Percentiles rank a stretch among this genome's conserved stretches.
phyloP scores from a whole-genome alignment of 2,113 vertebrate species.

The Paramormyrops kingsleyae region DNA sequence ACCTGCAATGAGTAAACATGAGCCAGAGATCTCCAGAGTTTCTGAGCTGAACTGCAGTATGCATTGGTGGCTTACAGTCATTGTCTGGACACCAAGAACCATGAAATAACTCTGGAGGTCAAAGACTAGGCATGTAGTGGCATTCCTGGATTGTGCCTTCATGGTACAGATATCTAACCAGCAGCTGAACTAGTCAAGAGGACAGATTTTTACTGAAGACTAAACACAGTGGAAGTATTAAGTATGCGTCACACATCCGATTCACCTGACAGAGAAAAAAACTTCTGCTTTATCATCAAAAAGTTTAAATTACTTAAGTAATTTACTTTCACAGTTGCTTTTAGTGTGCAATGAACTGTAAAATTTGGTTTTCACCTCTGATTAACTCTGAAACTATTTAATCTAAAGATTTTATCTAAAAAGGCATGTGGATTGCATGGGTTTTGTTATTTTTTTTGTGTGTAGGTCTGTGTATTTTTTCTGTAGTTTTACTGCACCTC shows the following conservation, averaged over 20 bases:
- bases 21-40: background rate
- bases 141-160: background rate
- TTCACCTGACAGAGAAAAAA: background rate
- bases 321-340: conserved; percentile 3
- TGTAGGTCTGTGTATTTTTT: background rate
- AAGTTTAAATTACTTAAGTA: conserved; percentile 1
- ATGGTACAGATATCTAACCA: background rate
- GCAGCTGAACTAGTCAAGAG: background rate
- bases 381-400: background rate
- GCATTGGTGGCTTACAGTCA: background rate
- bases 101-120: background rate
- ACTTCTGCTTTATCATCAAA: background rate
- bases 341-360: conserved; percentile 1
- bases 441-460: background rate
- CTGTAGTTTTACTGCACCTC: background rate
- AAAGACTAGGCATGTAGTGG: background rate
- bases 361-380: conserved; percentile 6
- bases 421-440: background rate
- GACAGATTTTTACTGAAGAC: background rate
- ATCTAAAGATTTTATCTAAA: background rate
- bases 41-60: background rate
- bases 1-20: background rate
- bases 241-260: background rate
- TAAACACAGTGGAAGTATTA: background rate
- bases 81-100: background rate